phyloP scores from a whole-genome alignment of 2,113 vertebrate genomes.

The Gopherus evgoodei region DNA sequence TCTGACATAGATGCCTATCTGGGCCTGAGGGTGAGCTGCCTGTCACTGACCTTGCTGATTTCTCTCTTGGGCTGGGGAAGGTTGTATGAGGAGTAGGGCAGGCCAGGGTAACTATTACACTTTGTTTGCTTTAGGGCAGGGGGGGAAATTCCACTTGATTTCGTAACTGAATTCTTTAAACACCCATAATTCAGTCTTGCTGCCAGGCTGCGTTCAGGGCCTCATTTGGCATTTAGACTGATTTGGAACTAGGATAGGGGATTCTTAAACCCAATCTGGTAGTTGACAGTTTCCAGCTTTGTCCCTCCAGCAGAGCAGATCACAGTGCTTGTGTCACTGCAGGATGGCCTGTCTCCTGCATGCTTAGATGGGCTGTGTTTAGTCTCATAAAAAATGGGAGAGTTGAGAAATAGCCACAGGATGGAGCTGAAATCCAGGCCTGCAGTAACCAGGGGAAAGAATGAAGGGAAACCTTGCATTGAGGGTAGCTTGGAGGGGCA shows the following conservation, averaged over 20 bases:
- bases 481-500: not conserved
- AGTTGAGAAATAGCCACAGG: no score
- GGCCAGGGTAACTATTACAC: not conserved
- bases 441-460: no score
- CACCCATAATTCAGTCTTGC: not conserved
- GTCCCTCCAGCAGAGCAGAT: no score
- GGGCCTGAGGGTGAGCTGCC: not conserved
- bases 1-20: rapidly evolving
- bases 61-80: not conserved
- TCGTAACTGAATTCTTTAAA: not conserved
- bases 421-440: no score
- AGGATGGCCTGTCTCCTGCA: no score
- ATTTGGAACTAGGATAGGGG: not conserved
- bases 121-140: rapidly evolving
- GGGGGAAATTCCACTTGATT: not conserved
- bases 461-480: not conserved
- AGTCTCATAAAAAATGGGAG: no score
- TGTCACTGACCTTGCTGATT: not conserved
- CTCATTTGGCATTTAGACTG: not conserved
- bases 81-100: not conserved
- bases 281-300: no score
- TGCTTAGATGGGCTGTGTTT: no score
- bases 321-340: no score
- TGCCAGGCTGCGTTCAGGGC: not conserved
- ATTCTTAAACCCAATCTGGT: not conserved